Evolutionary conservation across 2,113 vertebrate species (phyloP).

Genomic region (Macquaria australasica): DNA sequence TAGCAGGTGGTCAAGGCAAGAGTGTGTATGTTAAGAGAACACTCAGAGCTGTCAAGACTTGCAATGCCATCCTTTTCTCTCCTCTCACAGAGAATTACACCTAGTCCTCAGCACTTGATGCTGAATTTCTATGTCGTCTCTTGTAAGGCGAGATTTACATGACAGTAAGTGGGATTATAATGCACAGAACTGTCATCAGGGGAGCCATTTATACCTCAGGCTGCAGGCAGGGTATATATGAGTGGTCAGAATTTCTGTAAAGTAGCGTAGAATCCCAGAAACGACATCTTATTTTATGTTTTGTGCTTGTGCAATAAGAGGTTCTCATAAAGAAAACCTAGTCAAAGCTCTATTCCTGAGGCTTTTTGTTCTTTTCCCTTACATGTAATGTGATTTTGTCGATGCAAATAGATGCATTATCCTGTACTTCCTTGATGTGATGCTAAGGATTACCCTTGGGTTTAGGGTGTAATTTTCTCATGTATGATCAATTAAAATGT

Average conservation of each 20-base stretch:
- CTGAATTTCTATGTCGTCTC: constrained; percentile 25
- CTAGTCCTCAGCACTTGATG: constrained; percentile 25
- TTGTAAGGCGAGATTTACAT: constrained; percentile 66
- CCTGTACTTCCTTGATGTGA: not conserved
- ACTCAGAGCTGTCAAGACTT: constrained; percentile 58
- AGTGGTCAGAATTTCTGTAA: constrained; percentile 19
- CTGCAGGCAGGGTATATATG: constrained; percentile 20
- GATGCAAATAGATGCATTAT: constrained; percentile 7
- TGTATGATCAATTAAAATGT: not conserved
- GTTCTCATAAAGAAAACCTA: constrained; percentile 3
- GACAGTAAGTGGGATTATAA: constrained; percentile 68
- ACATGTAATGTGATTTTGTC: not conserved
- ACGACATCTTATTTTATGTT: constrained; percentile 3
- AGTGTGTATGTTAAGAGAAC: constrained; percentile 54
- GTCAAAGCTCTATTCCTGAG: not conserved
- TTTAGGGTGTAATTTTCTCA: not conserved
- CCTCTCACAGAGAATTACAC: constrained; percentile 41
- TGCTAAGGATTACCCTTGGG: not conserved
- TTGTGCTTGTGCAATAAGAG: not conserved
- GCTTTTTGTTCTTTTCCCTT: constrained; percentile 12
- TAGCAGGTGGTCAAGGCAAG: constrained; percentile 49
- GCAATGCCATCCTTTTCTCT: constrained; percentile 10
- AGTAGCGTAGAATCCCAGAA: not conserved
- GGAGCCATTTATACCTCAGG: constrained; percentile 40
- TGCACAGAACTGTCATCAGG: constrained; percentile 46